Conservation (phyloP, 2,113 vertebrate genomes). For the Castor canadensis region DNA sequence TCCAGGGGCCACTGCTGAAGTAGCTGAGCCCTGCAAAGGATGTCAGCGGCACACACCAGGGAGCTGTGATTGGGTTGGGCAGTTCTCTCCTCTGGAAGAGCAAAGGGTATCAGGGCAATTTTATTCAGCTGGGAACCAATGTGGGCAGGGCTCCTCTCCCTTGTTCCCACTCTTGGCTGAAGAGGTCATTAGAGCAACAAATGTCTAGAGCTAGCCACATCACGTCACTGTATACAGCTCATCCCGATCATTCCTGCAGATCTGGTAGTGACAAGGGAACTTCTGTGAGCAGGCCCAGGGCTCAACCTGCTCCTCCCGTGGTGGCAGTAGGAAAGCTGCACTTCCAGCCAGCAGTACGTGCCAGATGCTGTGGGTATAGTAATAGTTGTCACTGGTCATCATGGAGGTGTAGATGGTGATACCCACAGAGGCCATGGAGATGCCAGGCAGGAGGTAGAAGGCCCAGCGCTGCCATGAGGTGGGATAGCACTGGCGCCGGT, state of each 20-base stretch:
- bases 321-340: conserved; percentile 92
- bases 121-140: conserved; percentile 66
- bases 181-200: neutral
- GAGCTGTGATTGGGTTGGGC: neutral
- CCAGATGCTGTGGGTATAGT: conserved; percentile 97
- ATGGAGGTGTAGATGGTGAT: conserved; percentile 91
- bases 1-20: neutral
- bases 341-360: conserved; percentile 94
- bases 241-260: conserved; percentile 91
- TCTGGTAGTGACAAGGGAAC: conserved; percentile 91
- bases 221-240: conserved; percentile 91
- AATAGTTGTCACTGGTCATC: conserved; percentile 96
- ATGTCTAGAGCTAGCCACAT: neutral
- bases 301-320: conserved; percentile 84
- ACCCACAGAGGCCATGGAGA: conserved; percentile 88
- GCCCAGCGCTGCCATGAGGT: conserved; percentile 95
- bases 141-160: neutral
- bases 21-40: neutral
- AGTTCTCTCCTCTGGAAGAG: neutral
- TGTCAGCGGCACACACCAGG: neutral
- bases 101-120: conserved; percentile 41
- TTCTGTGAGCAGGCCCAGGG: conserved; percentile 88
- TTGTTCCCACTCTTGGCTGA: neutral
- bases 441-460: conserved; percentile 93
- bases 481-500: conserved; percentile 91